Conservation (phyloP, 2,888 invertebrate species). For the Drosophila cracens region DNA sequence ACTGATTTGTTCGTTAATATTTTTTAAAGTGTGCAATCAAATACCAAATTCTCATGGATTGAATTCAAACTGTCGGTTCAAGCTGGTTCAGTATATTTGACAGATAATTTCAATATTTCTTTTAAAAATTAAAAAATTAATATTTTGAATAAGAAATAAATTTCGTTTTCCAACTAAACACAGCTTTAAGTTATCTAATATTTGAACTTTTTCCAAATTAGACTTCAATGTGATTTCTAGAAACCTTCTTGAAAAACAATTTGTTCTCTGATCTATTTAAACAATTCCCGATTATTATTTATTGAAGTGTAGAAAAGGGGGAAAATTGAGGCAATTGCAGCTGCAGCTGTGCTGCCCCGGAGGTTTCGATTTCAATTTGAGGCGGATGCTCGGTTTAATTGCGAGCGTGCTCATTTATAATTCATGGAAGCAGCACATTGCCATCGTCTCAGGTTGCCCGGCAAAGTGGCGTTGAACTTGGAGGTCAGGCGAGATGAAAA, state of each 20-base stretch:
- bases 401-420: constrained; percentile 56
- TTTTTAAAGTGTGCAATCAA: background rate
- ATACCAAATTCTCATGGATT: background rate
- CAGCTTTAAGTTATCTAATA: background rate
- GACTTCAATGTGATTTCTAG: background rate
- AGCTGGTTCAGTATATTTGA: background rate
- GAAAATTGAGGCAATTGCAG: constrained; percentile 4
- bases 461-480: constrained; percentile 65
- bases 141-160: background rate
- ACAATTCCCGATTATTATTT: background rate
- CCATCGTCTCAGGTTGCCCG: constrained; percentile 50
- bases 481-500: constrained; percentile 58
- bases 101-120: background rate
- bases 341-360: constrained; percentile 5
- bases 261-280: background rate
- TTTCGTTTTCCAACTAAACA: background rate
- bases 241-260: background rate
- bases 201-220: background rate
- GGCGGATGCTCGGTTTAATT: constrained; percentile 77
- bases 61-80: background rate
- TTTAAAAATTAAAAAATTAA: background rate
- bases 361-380: constrained; percentile 81
- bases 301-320: constrained; percentile 2
- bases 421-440: constrained; percentile 54
- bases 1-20: background rate